phyloP scores from a whole-genome alignment of 2,113 vertebrate species.

The Toxotes chatareus region DNA sequence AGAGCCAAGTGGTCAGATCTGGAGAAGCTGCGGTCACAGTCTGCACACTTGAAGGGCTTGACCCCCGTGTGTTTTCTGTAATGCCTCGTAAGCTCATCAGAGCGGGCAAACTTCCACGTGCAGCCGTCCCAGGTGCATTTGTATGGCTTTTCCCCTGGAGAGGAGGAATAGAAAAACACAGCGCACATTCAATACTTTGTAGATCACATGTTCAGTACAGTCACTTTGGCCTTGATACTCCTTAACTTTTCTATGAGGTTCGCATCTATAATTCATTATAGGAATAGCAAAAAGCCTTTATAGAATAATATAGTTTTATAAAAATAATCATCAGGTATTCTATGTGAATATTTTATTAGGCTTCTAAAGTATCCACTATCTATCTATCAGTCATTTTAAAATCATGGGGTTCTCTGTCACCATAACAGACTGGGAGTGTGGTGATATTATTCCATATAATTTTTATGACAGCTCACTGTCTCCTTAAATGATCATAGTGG shows the following conservation, averaged over 20 bases:
- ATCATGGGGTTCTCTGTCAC: not conserved
- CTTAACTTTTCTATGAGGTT: not conserved
- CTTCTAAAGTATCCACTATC: not conserved
- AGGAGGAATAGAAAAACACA: slow-evolving; percentile 53
- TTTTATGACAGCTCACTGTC: not conserved
- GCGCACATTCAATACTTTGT: not conserved
- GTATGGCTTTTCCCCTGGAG: slow-evolving; percentile 97
- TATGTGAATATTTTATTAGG: not conserved
- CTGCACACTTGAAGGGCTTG: slow-evolving; percentile 99
- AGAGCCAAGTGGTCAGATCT: slow-evolving; percentile 98
- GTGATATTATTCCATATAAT: not conserved
- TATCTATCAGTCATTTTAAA: not conserved
- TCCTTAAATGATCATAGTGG: not conserved
- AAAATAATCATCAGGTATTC: not conserved
- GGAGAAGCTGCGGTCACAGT: slow-evolving; percentile 99
- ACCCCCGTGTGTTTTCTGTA: slow-evolving; percentile 99
- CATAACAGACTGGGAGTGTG: not conserved
- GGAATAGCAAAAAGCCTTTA: not conserved
- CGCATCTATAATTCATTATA: not conserved
- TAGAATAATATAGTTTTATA: not conserved
- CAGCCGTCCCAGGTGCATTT: slow-evolving; percentile 99
- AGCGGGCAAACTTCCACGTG: slow-evolving; percentile 99
- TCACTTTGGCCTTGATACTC: not conserved
- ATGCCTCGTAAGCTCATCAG: slow-evolving; percentile 98
- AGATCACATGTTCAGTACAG: not conserved